Evolutionary conservation across 2,888 invertebrate genomes (phyloP).

Genomic region (Allophyes oxyacanthae): DNA sequence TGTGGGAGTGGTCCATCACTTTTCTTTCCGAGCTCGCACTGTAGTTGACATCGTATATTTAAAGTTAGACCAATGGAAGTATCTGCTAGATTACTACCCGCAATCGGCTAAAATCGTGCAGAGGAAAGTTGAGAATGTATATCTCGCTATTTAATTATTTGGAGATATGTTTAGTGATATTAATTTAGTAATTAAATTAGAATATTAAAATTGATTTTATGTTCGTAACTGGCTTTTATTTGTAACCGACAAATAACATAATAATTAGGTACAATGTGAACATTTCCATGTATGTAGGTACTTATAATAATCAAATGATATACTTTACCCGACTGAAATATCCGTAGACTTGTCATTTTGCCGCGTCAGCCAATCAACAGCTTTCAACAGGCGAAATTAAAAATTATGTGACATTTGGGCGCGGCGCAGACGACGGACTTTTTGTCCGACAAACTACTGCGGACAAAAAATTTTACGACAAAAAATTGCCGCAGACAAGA

Average conservation of each 20-base stretch:
- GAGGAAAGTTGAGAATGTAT: constrained; percentile 83
- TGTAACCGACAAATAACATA: constrained; percentile 3
- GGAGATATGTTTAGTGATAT: constrained; percentile 9
- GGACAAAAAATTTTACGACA: too few relatives aligned
- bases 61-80: constrained; percentile 86
- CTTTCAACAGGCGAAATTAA: background rate
- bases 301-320: background rate
- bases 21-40: constrained; percentile 87
- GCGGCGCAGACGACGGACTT: too few relatives aligned
- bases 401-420: background rate
- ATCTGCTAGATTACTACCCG: constrained; percentile 83
- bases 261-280: too few relatives aligned
- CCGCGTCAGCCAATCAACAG: background rate
- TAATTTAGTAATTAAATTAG: constrained; percentile 19
- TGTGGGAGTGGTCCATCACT: constrained; percentile 86
- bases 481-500: too few relatives aligned
- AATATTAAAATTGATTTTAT: constrained; percentile 42
- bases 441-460: too few relatives aligned
- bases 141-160: constrained; percentile 75
- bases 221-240: constrained; percentile 44
- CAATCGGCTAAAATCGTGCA: constrained; percentile 79
- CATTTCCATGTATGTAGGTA: too few relatives aligned
- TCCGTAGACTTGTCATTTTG: background rate
- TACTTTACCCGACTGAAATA: constrained; percentile 7
- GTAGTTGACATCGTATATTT: constrained; percentile 86